phyloP scores from a whole-genome alignment of 2,113 vertebrate species.

The Urocolius indicus region DNA sequence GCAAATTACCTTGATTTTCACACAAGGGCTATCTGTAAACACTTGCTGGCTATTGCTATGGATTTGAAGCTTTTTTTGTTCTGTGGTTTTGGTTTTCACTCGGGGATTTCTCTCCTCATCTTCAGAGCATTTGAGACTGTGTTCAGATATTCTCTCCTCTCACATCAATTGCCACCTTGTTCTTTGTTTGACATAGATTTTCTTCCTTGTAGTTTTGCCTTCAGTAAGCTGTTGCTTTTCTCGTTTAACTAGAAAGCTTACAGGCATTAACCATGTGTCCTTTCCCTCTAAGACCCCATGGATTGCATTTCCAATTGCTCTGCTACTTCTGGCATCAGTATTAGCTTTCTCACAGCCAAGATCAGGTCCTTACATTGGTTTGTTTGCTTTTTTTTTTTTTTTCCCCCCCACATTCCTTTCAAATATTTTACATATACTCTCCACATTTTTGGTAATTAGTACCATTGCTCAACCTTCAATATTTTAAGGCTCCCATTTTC shows the following conservation, averaged over 20 bases:
- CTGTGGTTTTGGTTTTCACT: not conserved
- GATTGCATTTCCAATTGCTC: not conserved
- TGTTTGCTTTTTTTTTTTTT: not conserved
- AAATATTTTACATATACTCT: not conserved
- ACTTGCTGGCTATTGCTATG: not conserved
- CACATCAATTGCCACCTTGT: not conserved
- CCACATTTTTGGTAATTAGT: not conserved
- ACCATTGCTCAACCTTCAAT: not conserved
- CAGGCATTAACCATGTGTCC: not conserved
- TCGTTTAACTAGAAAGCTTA: not conserved
- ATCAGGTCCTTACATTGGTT: not conserved
- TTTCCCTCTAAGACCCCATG: not conserved
- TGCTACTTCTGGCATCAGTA: not conserved
- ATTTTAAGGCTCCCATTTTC: not conserved
- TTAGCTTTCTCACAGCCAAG: not conserved
- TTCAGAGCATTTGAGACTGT: not conserved
- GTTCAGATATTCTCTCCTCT: not conserved
- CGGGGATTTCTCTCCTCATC: not conserved
- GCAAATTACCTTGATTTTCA: not conserved
- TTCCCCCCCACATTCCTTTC: not conserved
- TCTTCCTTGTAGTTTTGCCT: not conserved
- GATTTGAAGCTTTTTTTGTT: not conserved
- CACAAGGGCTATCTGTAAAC: not conserved
- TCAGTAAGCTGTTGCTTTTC: not conserved
- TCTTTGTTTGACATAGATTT: not conserved